Conservation (phyloP, 2,113 vertebrate species). For the Asarcornis scutulata region DNA sequence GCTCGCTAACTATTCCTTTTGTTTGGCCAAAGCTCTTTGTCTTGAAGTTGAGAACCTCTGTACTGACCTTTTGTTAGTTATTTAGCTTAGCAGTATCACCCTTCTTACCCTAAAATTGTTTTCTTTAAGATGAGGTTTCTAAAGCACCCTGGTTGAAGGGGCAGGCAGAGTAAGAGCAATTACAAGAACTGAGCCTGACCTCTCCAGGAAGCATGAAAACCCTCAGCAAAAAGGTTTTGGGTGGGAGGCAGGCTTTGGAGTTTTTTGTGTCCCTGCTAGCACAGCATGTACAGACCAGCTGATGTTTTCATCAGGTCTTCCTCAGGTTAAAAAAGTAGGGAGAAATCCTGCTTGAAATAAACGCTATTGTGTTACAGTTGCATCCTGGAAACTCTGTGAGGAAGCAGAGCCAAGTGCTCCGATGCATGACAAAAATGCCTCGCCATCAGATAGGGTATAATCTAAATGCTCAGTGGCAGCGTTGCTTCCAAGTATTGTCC, state of each 20-base stretch:
- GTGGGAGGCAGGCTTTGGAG: fast-evolving
- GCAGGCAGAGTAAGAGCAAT: neutral
- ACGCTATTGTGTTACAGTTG: neutral
- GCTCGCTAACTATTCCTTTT: neutral
- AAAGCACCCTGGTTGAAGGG: neutral
- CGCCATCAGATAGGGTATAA: neutral
- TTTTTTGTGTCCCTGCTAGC: neutral
- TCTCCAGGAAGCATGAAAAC: neutral
- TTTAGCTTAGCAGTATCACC: neutral
- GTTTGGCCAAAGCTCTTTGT: neutral
- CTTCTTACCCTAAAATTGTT: neutral
- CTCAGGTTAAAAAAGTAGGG: neutral
- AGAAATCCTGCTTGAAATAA: neutral
- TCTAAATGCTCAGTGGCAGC: neutral
- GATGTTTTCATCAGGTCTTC: neutral
- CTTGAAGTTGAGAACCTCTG: neutral
- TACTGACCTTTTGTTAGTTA: neutral
- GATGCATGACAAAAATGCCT: neutral
- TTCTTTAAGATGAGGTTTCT: neutral
- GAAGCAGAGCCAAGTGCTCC: neutral
- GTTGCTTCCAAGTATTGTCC: slow-evolving; percentile 62
- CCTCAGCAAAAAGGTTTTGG: fast-evolving
- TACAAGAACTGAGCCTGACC: neutral
- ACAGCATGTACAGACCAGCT: neutral
- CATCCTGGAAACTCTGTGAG: neutral